Conservation (phyloP, 2,113 vertebrate genomes). For the Anhinga anhinga region DNA sequence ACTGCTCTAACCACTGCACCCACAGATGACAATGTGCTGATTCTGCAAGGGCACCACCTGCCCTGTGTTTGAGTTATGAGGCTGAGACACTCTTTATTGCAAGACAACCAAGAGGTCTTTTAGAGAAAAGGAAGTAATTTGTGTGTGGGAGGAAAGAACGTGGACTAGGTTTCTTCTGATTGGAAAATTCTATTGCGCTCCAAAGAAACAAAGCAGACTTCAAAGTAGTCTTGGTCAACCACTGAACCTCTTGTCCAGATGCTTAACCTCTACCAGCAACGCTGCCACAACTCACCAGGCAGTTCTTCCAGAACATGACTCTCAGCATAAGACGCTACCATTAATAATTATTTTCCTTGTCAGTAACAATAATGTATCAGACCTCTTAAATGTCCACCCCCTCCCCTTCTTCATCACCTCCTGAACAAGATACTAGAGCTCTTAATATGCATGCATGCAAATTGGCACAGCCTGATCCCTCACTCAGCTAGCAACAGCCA, state of each 20-base stretch:
- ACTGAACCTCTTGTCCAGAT: background rate
- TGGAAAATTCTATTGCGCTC: background rate
- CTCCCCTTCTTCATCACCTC: background rate
- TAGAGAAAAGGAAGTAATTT: background rate
- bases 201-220: background rate
- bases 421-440: background rate
- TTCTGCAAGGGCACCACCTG: background rate
- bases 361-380: background rate
- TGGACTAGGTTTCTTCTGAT: background rate
- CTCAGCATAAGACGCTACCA: background rate
- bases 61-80: background rate
- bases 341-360: background rate
- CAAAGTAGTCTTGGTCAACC: background rate
- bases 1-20: background rate
- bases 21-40: background rate
- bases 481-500: background rate
- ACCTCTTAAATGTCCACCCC: background rate
- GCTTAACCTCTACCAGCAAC: background rate
- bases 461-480: background rate
- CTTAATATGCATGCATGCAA: background rate
- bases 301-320: background rate
- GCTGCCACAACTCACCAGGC: background rate
- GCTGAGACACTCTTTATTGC: background rate
- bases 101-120: background rate
- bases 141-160: background rate